Base-by-base conservation (phyloP, 2,888 invertebrate genomes). In the Chloromyia formosa region DNA sequence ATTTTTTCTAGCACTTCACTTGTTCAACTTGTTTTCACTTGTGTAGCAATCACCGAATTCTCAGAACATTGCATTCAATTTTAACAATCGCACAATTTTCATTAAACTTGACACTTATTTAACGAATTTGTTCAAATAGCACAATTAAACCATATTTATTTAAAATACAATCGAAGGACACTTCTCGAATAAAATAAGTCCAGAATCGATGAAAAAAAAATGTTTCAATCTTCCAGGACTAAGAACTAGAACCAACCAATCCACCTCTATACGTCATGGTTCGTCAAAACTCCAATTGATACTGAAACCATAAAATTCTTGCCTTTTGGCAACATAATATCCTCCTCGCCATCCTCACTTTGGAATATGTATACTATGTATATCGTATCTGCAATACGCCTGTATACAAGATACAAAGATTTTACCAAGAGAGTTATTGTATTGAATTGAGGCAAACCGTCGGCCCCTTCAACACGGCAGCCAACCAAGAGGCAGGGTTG, bases 261-360 rank as follows among this genome's bases (percentile, higher is more conserved):
- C 35, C 66, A 66, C 66, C 20, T 49, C 5, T 49, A 58, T 61
- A 80, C 83, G 84, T 84, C 83, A 83, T 83, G 79, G 80, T 82
- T 80, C 82, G 80, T 79, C 81, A 83, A 84, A 82, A 81, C 80
- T 80, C 82, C 82, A 82, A 81, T 84, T 84, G 85, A 83, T 84
- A 85, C 85, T 85, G 85, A 85, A 77, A 75, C 82, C 82, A 84
- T 83, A 83, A 78, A 84, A 77, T 72, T 76, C 75, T 75, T 75
- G 72, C 42, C 61, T 72, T 72, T 75, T 64, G 71, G 75, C 71
- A 72, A 72, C 75, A 75, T 72, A 68, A 75, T 75, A 64, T 74
- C 74, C 56, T 74, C 66, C 54, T 58, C 56, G 35, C 22, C 66
- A 49, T 66, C 66, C 27, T 23, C 68, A 71, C 56, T 58, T 71